Conservation (phyloP, 2,113 vertebrate genomes). For the Callocephalon fimbriatum region DNA sequence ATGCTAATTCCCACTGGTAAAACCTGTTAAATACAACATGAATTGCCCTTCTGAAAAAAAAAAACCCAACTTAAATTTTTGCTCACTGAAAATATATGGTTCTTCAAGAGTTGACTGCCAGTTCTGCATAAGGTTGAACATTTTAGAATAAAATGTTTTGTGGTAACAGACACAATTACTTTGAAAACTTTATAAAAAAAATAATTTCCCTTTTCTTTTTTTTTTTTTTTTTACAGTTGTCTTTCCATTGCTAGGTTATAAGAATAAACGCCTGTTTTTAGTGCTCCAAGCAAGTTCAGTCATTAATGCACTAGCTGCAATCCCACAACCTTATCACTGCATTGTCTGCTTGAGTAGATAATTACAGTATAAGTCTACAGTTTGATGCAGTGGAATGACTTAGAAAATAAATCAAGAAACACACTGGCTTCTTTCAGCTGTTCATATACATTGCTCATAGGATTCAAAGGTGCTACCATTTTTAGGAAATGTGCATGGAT, state of each 20-base stretch:
- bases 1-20: background rate
- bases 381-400: background rate
- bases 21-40: background rate
- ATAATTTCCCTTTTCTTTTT: background rate
- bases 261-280: background rate
- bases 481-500: background rate
- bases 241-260: background rate
- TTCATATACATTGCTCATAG: background rate
- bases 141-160: background rate
- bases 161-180: background rate
- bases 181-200: background rate
- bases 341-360: background rate
- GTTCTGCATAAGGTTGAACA: background rate
- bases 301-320: background rate
- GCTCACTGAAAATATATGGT: accelerated
- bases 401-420: background rate
- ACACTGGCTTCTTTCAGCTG: background rate
- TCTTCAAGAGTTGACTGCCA: background rate
- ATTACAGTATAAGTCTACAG: background rate
- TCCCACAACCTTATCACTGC: background rate
- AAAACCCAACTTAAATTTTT: background rate
- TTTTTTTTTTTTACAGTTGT: background rate
- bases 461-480: background rate
- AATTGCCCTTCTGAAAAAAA: background rate
- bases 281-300: background rate